These are phyloP conservation scores for Lytechinus pictus DNA, from an alignment of 35 echinoderm and acorn worm genomes.

Conservation along the genomic window DNA sequence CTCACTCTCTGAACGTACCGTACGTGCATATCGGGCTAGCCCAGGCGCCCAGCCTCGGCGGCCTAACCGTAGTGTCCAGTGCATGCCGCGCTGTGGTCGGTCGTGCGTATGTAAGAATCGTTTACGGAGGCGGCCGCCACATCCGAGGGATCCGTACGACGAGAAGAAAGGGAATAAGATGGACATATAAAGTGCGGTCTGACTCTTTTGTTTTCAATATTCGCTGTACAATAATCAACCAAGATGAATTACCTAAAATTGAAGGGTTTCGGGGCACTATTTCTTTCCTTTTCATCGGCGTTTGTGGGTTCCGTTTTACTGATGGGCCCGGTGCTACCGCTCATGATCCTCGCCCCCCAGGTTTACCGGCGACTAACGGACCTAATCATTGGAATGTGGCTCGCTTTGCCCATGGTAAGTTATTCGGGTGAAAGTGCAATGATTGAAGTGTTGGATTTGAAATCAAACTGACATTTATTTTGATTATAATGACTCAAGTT, in stretches of 20 bases:
- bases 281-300: background rate
- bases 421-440: background rate
- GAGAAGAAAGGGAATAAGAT: background rate
- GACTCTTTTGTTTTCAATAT: background rate
- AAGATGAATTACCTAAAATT: background rate
- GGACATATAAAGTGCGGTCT: background rate
- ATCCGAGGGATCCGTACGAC: background rate
- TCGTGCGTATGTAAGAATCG: no score
- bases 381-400: conserved; percentile 63
- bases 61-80: no score
- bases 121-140: no score
- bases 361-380: conserved; percentile 65
- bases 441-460: no score
- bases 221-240: background rate
- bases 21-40: no score
- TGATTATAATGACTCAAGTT: no score
- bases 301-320: conserved; percentile 72
- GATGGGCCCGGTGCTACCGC: conserved; percentile 77
- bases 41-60: no score
- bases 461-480: no score
- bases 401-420: conserved; percentile 82
- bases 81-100: no score
- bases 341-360: conserved; percentile 64
- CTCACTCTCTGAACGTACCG: no score
- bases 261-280: background rate